phyloP scores from a whole-genome alignment of 2,797 vertebrate species.

The Gouania willdenowi region DNA sequence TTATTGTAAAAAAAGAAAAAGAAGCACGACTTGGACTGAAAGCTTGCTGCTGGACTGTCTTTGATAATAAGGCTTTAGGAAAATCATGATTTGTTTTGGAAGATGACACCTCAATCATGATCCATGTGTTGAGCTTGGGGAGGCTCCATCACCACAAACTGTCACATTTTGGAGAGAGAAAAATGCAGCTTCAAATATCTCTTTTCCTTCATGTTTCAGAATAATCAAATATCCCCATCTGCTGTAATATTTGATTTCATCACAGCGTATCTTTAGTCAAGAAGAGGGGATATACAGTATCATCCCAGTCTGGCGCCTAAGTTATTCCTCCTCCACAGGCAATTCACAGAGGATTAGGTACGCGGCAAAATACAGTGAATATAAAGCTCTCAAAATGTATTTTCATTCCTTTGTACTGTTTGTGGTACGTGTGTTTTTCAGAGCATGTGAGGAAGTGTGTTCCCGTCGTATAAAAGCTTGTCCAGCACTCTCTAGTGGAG shows the following conservation, averaged over 20 bases:
- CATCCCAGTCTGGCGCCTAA: slow-evolving; percentile 28
- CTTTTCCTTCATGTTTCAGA: slow-evolving; percentile 9
- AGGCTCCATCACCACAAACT: slow-evolving; percentile 14
- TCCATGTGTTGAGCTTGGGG: slow-evolving; percentile 23
- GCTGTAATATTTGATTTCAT: slow-evolving; percentile 40
- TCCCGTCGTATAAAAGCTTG: slow-evolving; percentile 12
- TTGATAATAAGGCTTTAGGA: slow-evolving; percentile 27
- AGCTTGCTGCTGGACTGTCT: slow-evolving; percentile 26
- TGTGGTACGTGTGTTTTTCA: not conserved
- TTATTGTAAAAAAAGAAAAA: not conserved
- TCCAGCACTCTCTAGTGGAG: slow-evolving; percentile 1
- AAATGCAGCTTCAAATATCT: slow-evolving; percentile 1
- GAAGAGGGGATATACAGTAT: slow-evolving; percentile 38
- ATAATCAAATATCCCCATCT: slow-evolving; percentile 23
- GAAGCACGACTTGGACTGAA: slow-evolving; percentile 22
- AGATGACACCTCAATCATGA: slow-evolving; percentile 28
- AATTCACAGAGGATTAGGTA: slow-evolving; percentile 40
- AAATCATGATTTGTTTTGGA: slow-evolving; percentile 37
- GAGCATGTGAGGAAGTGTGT: not conserved
- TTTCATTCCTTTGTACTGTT: slow-evolving; percentile 8
- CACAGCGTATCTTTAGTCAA: slow-evolving; percentile 30
- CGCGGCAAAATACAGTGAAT: slow-evolving; percentile 12
- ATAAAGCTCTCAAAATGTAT: slow-evolving; percentile 13
- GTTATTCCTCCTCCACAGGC: slow-evolving; percentile 27
- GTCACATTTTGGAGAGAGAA: slow-evolving; percentile 3